These are phyloP conservation scores for Ceratina australensis DNA, from an alignment of 1,140 invertebrate species.

Conservation along the genomic window DNA sequence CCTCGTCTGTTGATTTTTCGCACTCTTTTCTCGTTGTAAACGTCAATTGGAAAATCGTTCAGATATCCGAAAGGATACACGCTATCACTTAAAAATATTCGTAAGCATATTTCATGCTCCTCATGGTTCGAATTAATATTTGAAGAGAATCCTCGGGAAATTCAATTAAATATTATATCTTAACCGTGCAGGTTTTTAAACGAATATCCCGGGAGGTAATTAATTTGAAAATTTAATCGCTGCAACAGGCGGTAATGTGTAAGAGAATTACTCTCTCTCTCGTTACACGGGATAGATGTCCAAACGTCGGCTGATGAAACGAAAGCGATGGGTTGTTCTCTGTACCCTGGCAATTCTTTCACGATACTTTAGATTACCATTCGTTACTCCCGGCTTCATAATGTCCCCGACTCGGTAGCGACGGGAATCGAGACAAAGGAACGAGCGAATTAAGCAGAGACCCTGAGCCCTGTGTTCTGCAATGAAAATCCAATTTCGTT, in stretches of 20 bases:
- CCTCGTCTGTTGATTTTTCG: background rate
- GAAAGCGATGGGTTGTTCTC: background rate
- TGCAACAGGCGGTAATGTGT: too few species aligned
- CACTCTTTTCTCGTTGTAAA: slow-evolving; percentile 5
- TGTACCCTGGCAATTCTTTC: too few species aligned
- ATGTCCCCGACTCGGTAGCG: background rate
- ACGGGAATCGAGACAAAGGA: slow-evolving; percentile 26
- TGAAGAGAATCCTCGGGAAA: too few species aligned
- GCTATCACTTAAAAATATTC: too few species aligned
- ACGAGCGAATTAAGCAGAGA: slow-evolving; percentile 22
- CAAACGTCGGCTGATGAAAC: slow-evolving; percentile 8
- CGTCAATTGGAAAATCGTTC: background rate
- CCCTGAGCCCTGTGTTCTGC: background rate
- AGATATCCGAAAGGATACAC: too few species aligned
- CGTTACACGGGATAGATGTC: background rate
- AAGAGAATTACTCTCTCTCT: too few species aligned
- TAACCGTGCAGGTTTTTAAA: too few species aligned
- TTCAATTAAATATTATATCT: too few species aligned
- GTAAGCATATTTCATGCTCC: too few species aligned
- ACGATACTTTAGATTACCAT: background rate
- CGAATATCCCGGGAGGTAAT: too few species aligned
- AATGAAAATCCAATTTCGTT: slow-evolving; percentile 44
- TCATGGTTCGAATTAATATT: too few species aligned
- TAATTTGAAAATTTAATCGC: too few species aligned
- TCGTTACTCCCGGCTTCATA: background rate